These are phyloP conservation scores for Papilio polytes DNA, from an alignment of 1,140 invertebrate genomes.

Conservation along the genomic window DNA sequence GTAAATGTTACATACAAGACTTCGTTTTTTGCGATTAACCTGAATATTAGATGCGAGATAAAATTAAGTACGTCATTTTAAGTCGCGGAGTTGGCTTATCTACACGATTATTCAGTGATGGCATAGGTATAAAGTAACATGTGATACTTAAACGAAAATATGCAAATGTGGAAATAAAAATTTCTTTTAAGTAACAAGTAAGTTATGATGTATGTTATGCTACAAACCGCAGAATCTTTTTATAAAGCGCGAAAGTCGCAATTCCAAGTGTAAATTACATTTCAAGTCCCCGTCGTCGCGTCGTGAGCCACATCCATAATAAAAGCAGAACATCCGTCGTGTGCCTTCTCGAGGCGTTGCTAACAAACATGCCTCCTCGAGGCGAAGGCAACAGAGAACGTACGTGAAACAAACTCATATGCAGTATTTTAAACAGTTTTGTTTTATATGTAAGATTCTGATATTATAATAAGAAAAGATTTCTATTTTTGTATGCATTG, in stretches of 20 bases:
- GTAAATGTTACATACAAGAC: neutral
- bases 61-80: neutral
- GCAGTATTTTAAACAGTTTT: neutral
- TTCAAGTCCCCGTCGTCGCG: conserved; percentile 1
- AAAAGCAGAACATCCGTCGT: neutral
- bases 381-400: neutral
- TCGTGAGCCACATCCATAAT: conserved; percentile 11
- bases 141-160: too few species aligned
- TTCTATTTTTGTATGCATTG: too few species aligned
- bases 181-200: neutral
- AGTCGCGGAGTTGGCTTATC: neutral
- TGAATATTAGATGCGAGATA: neutral
- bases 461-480: too few species aligned
- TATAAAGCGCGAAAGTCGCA: conserved; percentile 6
- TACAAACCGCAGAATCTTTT: neutral
- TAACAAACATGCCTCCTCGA: conserved; percentile 1
- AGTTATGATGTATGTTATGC: neutral
- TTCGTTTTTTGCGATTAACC: neutral
- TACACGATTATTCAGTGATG: neutral
- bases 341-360: neutral
- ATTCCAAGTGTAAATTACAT: conserved; percentile 14
- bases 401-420: neutral
- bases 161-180: too few species aligned
- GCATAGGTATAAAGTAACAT: neutral
- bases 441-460: neutral